Conservation (phyloP, 2,888 invertebrate genomes). For the Schizotus pectinicornis region DNA sequence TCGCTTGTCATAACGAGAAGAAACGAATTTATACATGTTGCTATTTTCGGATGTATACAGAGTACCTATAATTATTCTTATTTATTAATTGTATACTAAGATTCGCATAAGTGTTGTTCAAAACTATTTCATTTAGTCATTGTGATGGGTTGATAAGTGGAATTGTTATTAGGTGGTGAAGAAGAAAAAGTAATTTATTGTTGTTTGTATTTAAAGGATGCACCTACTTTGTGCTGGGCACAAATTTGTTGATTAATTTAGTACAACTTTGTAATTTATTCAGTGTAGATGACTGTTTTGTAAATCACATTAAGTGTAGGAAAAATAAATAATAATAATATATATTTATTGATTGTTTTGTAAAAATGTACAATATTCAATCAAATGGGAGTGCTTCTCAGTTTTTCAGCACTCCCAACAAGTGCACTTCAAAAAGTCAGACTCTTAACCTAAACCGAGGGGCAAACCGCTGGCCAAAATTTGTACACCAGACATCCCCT, state of each 20-base stretch:
- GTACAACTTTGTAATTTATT: constrained; percentile 22
- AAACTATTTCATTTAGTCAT: constrained; percentile 17
- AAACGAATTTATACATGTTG: too few relatives aligned
- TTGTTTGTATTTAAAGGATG: constrained; percentile 10
- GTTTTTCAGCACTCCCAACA: too few relatives aligned
- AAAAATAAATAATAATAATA: too few relatives aligned
- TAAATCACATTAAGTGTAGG: constrained; percentile 20
- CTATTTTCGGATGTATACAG: constrained; percentile 23
- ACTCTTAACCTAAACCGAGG: too few relatives aligned
- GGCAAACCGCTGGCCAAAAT: too few relatives aligned
- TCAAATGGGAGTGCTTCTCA: too few relatives aligned
- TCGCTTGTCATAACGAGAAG: constrained; percentile 10
- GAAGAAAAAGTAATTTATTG: constrained; percentile 12
- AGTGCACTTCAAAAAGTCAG: too few relatives aligned
- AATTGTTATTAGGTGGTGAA: too few relatives aligned
- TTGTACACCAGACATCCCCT: too few relatives aligned
- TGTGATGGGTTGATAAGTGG: constrained; percentile 12
- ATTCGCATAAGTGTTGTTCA: constrained; percentile 22
- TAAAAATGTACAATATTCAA: too few relatives aligned
- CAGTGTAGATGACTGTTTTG: constrained; percentile 24
- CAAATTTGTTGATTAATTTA: constrained; percentile 20
- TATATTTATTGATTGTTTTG: too few relatives aligned
- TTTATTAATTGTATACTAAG: too few relatives aligned
- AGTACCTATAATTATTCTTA: constrained; percentile 14
- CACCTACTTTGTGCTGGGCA: constrained; percentile 23